A percentile compares a stretch with the other conserved stretches of the same genome.
Conservation (phyloP, 2,113 vertebrate species). For the Apeltes quadracus region DNA sequence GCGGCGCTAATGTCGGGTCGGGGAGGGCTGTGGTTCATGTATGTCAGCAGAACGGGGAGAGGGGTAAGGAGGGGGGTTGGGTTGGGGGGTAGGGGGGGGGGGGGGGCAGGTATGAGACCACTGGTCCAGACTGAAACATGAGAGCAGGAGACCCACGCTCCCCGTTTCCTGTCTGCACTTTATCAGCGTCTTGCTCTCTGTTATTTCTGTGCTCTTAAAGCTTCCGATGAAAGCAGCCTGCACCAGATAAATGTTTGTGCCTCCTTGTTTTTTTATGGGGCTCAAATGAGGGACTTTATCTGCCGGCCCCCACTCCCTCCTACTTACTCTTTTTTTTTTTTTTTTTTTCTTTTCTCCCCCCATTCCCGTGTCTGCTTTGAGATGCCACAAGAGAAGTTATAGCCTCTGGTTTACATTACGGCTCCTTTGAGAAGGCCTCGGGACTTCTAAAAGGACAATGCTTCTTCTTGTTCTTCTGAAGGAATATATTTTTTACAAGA, state of each 20-base stretch:
- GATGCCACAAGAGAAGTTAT: slow-evolving; percentile 76
- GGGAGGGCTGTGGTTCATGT: slow-evolving; percentile 69
- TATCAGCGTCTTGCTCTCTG: slow-evolving; percentile 77
- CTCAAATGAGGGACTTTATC: slow-evolving; percentile 77
- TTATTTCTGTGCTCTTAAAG: slow-evolving; percentile 72
- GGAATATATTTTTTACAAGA: slow-evolving; percentile 53
- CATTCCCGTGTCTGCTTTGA: slow-evolving; percentile 72
- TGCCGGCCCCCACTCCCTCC: slow-evolving; percentile 20
- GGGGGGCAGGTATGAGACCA: slow-evolving; percentile 35
- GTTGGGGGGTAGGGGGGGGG: background rate
- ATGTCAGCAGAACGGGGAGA: slow-evolving; percentile 70
- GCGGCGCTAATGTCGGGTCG: slow-evolving; percentile 58
- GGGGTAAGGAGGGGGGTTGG: background rate
- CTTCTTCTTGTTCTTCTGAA: slow-evolving; percentile 63
- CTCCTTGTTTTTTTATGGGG: slow-evolving; percentile 77
- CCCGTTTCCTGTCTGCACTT: slow-evolving; percentile 80
- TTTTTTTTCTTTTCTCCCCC: background rate
- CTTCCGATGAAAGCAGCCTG: slow-evolving; percentile 73
- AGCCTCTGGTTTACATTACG: slow-evolving; percentile 82
- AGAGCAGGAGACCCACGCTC: slow-evolving; percentile 71
- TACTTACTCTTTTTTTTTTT: background rate
- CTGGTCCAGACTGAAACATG: slow-evolving; percentile 70
- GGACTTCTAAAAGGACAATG: slow-evolving; percentile 74
- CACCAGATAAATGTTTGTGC: slow-evolving; percentile 81
- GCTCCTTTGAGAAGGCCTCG: slow-evolving; percentile 64